Percentiles rank a stretch among this genome's conserved stretches.
phyloP scores from a whole-genome alignment of 2,113 vertebrate species.

The Acanthisitta chloris region DNA sequence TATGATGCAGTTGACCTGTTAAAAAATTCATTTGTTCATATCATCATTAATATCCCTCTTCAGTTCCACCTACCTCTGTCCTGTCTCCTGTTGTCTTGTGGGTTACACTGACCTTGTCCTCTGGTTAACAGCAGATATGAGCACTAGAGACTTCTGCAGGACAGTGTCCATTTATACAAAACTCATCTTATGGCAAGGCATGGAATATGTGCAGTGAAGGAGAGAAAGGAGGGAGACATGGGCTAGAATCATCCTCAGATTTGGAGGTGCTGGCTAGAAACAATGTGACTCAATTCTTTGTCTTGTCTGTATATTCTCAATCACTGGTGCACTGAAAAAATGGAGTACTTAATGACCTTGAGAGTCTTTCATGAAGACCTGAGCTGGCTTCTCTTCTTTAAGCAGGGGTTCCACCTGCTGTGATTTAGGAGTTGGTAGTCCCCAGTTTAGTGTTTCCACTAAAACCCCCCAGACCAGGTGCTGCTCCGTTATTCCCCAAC shows the following conservation, averaged over 20 bases:
- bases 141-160: neutral
- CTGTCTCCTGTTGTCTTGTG: neutral
- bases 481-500: too few relatives aligned
- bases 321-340: neutral
- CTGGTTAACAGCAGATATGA: neutral
- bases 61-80: neutral
- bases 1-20: neutral
- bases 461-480: too few relatives aligned
- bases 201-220: neutral
- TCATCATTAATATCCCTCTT: neutral
- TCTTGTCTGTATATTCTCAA: neutral
- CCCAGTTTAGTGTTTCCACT: too few relatives aligned
- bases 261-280: neutral
- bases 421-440: too few relatives aligned
- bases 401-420: neutral
- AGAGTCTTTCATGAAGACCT: neutral
- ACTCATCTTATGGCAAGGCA: neutral
- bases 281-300: neutral
- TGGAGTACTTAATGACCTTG: neutral
- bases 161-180: neutral
- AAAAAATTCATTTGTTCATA: neutral
- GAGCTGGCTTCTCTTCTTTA: neutral
- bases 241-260: neutral
- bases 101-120: rapidly evolving
- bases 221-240: neutral